Evolutionary conservation across 2,888 invertebrate species (phyloP).

Genomic region (Tinea trinotella): DNA sequence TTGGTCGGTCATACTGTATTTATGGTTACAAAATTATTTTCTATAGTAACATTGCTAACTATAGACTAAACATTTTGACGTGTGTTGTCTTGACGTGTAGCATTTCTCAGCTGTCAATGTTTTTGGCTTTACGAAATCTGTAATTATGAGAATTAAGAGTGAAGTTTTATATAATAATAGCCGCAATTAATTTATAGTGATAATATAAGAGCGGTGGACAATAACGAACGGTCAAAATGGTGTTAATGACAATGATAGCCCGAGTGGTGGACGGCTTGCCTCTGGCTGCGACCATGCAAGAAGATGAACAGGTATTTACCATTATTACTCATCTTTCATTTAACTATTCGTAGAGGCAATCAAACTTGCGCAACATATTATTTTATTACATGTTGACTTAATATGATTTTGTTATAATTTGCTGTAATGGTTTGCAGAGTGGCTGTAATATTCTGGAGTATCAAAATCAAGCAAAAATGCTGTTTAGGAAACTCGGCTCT

Average conservation of each 20-base stretch:
- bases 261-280: constrained; percentile 95
- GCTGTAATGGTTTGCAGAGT: constrained; percentile 74
- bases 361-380: neutral
- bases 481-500: constrained; percentile 93
- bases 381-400: neutral
- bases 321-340: neutral
- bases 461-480: constrained; percentile 99
- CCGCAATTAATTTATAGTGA: neutral
- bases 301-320: constrained; percentile 91
- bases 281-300: constrained; percentile 96
- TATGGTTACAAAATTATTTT: too few relatives aligned
- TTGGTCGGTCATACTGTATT: too few relatives aligned
- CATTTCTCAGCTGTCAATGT: constrained; percentile 36
- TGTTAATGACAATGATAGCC: constrained; percentile 98
- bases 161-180: constrained; percentile 19
- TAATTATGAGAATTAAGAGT: constrained; percentile 55
- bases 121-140: constrained; percentile 35
- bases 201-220: neutral
- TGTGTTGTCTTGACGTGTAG: constrained; percentile 57
- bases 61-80: constrained; percentile 43
- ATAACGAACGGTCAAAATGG: constrained; percentile 76
- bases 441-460: constrained; percentile 96
- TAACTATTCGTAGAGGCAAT: neutral
- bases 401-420: constrained; percentile 16
- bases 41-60: constrained; percentile 19